A percentile compares a stretch with the other conserved stretches of the same genome.
Evolutionary conservation across 2,797 vertebrate species (phyloP).

Genomic region (Anomalospiza imberbis): DNA sequence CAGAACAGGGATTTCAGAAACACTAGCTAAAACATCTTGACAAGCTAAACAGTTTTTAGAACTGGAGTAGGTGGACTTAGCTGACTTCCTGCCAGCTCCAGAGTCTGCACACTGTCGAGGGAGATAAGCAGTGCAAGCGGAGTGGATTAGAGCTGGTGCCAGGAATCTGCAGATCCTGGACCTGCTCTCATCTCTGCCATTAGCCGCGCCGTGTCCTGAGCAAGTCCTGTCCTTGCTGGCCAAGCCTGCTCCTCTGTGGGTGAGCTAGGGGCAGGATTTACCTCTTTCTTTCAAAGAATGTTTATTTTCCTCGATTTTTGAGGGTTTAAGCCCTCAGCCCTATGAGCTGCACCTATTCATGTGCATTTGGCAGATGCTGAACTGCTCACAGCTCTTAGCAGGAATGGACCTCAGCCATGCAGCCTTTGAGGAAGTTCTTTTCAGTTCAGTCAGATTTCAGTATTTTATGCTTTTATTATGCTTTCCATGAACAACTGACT

Average conservation of each 20-base stretch:
- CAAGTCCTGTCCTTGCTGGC: not conserved
- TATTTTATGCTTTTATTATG: not conserved
- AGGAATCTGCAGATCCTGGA: not conserved
- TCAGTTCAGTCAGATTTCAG: not conserved
- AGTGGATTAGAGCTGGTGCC: not conserved
- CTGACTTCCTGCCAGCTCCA: constrained; percentile 18
- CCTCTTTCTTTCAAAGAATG: not conserved
- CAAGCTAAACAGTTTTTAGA: constrained; percentile 17
- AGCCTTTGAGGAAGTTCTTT: not conserved
- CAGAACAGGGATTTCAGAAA: not conserved
- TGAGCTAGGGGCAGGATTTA: not conserved
- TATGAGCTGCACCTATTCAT: not conserved
- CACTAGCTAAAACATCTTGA: constrained; percentile 22
- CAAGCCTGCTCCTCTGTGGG: rapidly evolving
- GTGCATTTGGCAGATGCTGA: not conserved
- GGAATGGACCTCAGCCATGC: not conserved
- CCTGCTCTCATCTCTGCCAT: not conserved
- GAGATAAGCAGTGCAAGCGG: not conserved
- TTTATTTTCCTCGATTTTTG: not conserved
- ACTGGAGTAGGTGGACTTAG: constrained; percentile 14
- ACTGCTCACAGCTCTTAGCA: not conserved
- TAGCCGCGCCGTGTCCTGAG: not conserved
- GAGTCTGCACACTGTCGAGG: not conserved
- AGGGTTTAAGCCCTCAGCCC: not conserved
- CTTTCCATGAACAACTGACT: not conserved